Evolutionary conservation across 2,113 vertebrate genomes (phyloP).

Genomic region (Carollia perspicillata): DNA sequence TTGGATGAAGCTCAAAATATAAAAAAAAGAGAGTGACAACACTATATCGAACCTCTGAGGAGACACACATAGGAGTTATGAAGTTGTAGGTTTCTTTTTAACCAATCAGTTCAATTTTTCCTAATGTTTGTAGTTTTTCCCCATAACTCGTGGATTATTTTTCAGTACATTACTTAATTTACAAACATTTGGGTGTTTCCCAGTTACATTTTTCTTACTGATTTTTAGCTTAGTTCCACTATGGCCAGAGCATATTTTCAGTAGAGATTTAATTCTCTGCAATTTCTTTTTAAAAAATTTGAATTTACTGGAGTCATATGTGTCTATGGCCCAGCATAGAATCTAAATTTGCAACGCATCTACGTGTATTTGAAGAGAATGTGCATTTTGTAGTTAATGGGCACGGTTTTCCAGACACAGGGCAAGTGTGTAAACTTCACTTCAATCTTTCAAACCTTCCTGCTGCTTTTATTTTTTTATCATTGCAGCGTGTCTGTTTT

Average conservation of each 20-base stretch:
- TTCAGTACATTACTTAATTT: not conserved
- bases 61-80: rapidly evolving
- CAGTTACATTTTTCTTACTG: not conserved
- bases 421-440: not conserved
- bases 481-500: not conserved
- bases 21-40: not conserved
- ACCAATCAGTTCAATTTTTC: not conserved
- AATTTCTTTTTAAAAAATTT: not conserved
- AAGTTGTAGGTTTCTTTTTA: not conserved
- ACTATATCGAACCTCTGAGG: not conserved
- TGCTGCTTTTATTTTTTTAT: not conserved
- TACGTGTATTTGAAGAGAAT: not conserved
- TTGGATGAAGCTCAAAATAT: not conserved
- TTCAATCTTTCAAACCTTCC: not conserved
- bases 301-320: not conserved
- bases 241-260: not conserved
- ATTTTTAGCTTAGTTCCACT: not conserved
- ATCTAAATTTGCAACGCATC: not conserved
- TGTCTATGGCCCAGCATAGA: not conserved
- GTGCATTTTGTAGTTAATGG: not conserved
- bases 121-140: not conserved
- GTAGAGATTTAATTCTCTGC: not conserved
- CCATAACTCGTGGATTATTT: not conserved
- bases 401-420: not conserved
- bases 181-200: not conserved